Conservation (phyloP, 2,113 vertebrate species). For the Helogale parvula region DNA sequence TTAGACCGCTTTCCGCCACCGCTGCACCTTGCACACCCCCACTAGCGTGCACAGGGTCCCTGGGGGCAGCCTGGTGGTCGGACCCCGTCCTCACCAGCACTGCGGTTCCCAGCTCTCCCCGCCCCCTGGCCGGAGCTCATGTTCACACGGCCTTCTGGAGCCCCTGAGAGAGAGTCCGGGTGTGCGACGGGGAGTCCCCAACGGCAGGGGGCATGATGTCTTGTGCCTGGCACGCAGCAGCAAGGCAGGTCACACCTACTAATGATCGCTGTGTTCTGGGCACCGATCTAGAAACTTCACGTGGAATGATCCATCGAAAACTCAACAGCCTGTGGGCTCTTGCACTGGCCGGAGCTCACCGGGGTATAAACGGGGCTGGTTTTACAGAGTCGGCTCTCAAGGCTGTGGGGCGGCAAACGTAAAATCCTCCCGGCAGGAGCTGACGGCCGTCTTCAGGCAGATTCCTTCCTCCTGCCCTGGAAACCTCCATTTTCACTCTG, state of each 20-base stretch:
- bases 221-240: not conserved
- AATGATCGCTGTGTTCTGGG: not conserved
- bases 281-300: not conserved
- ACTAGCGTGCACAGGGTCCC: accelerated
- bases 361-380: accelerated
- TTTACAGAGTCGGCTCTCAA: not conserved
- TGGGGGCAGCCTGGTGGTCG: not conserved
- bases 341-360: not conserved
- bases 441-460: too few relatives aligned
- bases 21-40: not conserved
- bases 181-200: not conserved
- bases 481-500: not conserved
- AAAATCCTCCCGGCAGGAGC: accelerated
- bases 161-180: not conserved
- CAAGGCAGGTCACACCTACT: accelerated
- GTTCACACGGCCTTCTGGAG: not conserved
- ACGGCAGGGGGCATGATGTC: not conserved
- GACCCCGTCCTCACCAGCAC: too few relatives aligned
- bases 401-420: not conserved
- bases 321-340: not conserved
- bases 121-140: not conserved
- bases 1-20: accelerated
- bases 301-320: not conserved
- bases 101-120: not conserved
- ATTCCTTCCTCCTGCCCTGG: not conserved